Conservation (phyloP, 2,888 invertebrate genomes). For the Gonocerus acuteangulatus region DNA sequence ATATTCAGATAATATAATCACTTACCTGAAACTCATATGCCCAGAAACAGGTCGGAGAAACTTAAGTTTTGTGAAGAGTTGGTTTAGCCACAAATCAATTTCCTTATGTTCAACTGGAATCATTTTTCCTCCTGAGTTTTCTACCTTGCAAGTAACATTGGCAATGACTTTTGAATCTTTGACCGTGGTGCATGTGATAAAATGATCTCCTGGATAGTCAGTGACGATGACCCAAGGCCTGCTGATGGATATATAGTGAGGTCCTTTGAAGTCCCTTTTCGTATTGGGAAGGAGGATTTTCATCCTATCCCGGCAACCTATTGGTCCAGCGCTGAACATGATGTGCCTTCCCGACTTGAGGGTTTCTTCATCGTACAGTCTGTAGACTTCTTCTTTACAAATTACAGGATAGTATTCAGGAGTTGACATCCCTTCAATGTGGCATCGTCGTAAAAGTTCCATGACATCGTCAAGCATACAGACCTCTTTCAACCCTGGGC, state of each 20-base stretch:
- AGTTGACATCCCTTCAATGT: slow-evolving; percentile 56
- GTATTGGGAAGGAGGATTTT: slow-evolving; percentile 62
- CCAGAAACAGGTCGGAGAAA: slow-evolving; percentile 63
- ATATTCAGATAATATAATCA: too few relatives aligned
- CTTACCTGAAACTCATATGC: slow-evolving; percentile 58
- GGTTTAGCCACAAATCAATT: slow-evolving; percentile 63
- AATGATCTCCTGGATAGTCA: slow-evolving; percentile 67
- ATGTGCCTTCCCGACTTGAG: slow-evolving; percentile 56
- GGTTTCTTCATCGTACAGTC: slow-evolving; percentile 58
- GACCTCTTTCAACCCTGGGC: slow-evolving; percentile 67
- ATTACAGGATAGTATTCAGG: slow-evolving; percentile 61
- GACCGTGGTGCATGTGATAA: slow-evolving; percentile 73
- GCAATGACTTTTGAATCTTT: slow-evolving; percentile 70
- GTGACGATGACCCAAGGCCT: slow-evolving; percentile 72
- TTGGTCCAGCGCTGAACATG: slow-evolving; percentile 66
- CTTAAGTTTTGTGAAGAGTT: slow-evolving; percentile 59
- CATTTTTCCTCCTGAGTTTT: slow-evolving; percentile 47
- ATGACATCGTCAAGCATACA: slow-evolving; percentile 69
- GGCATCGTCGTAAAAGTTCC: slow-evolving; percentile 64
- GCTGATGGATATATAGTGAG: slow-evolving; percentile 62
- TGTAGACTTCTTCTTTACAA: slow-evolving; percentile 58
- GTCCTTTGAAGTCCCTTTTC: slow-evolving; percentile 56
- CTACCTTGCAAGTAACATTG: slow-evolving; percentile 71
- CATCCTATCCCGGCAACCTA: slow-evolving; percentile 63
- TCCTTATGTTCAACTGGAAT: slow-evolving; percentile 58